These are phyloP conservation scores for Sorex fumeus DNA, from an alignment of 2,113 vertebrate genomes.

Conservation along the genomic window DNA sequence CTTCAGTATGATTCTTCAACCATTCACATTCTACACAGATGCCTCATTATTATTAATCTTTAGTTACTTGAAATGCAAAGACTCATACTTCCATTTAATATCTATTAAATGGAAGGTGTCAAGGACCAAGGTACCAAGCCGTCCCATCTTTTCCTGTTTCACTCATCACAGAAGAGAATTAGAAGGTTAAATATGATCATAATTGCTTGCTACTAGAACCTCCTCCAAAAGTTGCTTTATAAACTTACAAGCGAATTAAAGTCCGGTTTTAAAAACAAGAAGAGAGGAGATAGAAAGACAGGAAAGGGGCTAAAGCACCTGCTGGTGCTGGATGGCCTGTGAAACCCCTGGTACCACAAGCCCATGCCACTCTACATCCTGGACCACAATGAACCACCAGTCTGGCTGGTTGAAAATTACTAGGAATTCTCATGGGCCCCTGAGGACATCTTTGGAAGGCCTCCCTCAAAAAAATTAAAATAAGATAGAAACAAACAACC, in stretches of 20 bases:
- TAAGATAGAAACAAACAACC: too few species aligned
- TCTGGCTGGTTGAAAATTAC: too few species aligned
- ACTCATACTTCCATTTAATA: neutral
- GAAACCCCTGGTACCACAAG: too few species aligned
- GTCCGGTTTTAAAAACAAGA: neutral
- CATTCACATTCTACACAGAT: neutral
- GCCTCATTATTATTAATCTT: neutral
- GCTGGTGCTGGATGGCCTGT: too few species aligned
- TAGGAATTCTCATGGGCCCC: too few species aligned
- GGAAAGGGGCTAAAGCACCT: too few species aligned
- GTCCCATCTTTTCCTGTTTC: constrained; percentile 7
- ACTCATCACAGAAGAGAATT: constrained; percentile 8
- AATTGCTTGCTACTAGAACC: constrained; percentile 5
- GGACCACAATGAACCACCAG: too few species aligned
- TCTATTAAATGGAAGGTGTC: neutral
- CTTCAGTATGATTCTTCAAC: constrained; percentile 1
- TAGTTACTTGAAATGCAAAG: neutral
- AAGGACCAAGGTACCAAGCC: neutral
- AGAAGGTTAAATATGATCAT: constrained; percentile 2
- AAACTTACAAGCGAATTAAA: constrained; percentile 50
- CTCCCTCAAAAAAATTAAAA: too few species aligned
- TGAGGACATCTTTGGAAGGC: too few species aligned
- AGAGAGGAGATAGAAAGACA: too few species aligned
- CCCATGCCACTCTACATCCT: too few species aligned
- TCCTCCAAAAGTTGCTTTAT: constrained; percentile 36